phyloP scores from a whole-genome alignment of 2,888 invertebrate genomes.

The Axea sp. region DNA sequence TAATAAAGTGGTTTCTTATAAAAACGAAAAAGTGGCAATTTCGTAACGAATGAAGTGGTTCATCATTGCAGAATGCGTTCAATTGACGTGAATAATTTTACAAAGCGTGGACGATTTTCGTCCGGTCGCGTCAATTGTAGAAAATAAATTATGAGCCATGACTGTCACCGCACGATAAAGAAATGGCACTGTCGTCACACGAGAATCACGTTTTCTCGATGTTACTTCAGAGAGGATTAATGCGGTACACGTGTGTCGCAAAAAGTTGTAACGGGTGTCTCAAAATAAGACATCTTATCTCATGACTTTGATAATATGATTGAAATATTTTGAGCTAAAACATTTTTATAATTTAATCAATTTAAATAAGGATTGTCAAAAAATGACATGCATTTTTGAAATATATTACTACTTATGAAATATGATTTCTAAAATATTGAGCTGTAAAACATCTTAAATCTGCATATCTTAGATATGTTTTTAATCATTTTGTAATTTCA shows the following conservation, averaged over 20 bases:
- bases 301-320: no score
- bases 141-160: conserved; percentile 1
- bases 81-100: conserved; percentile 2
- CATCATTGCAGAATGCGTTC: not conserved
- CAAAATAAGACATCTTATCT: not conserved
- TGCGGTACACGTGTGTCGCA: conserved; percentile 13
- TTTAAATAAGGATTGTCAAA: no score
- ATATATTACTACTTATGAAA: no score
- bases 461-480: no score
- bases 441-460: no score
- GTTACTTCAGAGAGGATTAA: conserved; percentile 13
- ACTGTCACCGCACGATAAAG: conserved; percentile 9
- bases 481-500: no score
- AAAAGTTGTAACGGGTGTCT: conserved; percentile 1
- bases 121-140: not conserved
- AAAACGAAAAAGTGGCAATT: not conserved
- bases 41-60: no score
- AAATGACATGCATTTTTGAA: no score
- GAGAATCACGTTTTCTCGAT: conserved; percentile 21
- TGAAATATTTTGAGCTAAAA: no score
- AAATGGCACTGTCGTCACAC: conserved; percentile 16
- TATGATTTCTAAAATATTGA: no score
- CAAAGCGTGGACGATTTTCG: conserved; percentile 9
- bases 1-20: no score
- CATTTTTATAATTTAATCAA: no score